These are phyloP conservation scores for Eudyptes chrysolophus DNA, from an alignment of 2,113 vertebrate species.

Conservation along the genomic window DNA sequence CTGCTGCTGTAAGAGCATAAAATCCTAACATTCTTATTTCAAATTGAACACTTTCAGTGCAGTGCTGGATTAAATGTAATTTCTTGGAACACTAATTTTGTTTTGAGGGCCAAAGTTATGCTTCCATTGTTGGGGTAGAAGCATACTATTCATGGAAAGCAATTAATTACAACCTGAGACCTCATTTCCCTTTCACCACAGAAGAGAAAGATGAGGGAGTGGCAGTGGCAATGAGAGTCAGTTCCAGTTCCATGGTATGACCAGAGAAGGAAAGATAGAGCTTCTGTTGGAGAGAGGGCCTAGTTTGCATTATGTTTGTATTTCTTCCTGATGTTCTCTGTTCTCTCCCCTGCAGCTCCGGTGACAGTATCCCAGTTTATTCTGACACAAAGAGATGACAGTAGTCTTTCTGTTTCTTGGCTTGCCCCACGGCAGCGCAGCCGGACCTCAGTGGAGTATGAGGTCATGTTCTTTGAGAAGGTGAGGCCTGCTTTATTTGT, in stretches of 20 bases:
- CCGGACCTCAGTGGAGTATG: slow-evolving; percentile 56
- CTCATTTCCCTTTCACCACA: not conserved
- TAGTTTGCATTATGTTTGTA: not conserved
- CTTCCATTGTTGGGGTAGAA: not conserved
- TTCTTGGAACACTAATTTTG: not conserved
- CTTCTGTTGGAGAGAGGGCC: not conserved
- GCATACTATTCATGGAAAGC: not conserved
- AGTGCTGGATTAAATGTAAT: not conserved
- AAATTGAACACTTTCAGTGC: not conserved
- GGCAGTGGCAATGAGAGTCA: not conserved
- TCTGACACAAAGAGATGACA: slow-evolving; percentile 57
- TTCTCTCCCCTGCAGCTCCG: slow-evolving; percentile 30
- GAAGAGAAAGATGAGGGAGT: slow-evolving; percentile 6
- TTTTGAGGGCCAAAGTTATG: not conserved
- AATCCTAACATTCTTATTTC: not conserved
- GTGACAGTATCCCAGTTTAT: slow-evolving; percentile 27
- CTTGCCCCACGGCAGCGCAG: slow-evolving; percentile 55
- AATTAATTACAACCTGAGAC: not conserved
- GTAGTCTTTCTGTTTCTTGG: slow-evolving; percentile 69
- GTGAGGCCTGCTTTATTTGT: not conserved
- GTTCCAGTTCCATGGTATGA: slow-evolving; percentile 30
- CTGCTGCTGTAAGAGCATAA: not conserved
- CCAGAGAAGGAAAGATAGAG: not conserved
- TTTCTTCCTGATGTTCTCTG: not conserved
- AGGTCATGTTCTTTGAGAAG: slow-evolving; percentile 73